Conservation (phyloP, 2,888 invertebrate genomes). For the Oligia strigilis region DNA sequence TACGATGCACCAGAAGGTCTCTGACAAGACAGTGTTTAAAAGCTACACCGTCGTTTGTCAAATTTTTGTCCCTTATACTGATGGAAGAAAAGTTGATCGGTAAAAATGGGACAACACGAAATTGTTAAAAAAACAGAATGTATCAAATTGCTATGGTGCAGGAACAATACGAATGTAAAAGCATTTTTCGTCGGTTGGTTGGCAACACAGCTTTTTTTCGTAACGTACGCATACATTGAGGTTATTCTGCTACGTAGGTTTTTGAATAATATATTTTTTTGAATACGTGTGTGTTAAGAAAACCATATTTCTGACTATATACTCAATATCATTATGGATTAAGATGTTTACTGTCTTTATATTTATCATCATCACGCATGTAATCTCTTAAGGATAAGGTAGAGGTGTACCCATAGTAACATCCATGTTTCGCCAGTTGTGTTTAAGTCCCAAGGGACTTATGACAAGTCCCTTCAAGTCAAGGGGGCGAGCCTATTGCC, state of each 20-base stretch:
- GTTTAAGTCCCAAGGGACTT: not conserved
- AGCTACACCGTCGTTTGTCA: not conserved
- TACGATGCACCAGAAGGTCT: no score
- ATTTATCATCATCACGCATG: not conserved
- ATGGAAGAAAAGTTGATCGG: not conserved
- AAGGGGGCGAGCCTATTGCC: not conserved
- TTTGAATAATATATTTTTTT: not conserved
- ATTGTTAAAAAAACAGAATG: not conserved
- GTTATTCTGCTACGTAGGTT: not conserved
- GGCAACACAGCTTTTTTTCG: conserved; percentile 5
- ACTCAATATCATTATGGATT: not conserved
- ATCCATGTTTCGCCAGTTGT: not conserved
- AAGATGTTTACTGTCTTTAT: not conserved
- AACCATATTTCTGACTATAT: not conserved
- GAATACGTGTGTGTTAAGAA: not conserved
- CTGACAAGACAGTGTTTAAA: not conserved
- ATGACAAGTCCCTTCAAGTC: not conserved
- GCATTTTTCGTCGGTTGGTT: conserved; percentile 9
- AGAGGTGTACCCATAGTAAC: not conserved
- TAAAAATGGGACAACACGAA: not conserved
- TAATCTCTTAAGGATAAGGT: not conserved
- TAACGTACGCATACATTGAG: not conserved
- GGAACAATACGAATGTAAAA: not conserved
- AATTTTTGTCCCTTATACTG: not conserved
- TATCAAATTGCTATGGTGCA: not conserved